Percentiles rank a stretch among this genome's conserved stretches.
These are phyloP conservation scores for Eurystomus glaucurus DNA, from an alignment of 2,797 vertebrate genomes.

Conservation along the genomic window DNA sequence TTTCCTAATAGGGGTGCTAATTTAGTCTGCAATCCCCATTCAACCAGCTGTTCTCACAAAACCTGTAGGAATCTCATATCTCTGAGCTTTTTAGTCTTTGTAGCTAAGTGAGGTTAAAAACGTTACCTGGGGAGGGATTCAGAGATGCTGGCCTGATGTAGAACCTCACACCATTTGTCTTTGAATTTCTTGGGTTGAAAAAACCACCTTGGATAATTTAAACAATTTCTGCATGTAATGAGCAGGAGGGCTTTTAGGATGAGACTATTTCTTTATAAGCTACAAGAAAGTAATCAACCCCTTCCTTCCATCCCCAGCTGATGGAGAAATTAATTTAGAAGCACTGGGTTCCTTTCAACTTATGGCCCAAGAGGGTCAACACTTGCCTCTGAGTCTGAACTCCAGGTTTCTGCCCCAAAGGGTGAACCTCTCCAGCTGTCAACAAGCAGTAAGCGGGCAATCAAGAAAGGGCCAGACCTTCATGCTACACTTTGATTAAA, in stretches of 20 bases:
- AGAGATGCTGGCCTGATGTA: background rate
- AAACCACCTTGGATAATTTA: background rate
- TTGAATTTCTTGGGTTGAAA: background rate
- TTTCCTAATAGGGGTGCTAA: background rate
- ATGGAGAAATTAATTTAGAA: background rate
- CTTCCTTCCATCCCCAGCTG: background rate
- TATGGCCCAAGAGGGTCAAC: background rate
- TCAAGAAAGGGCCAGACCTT: constrained; percentile 23
- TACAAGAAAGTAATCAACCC: background rate
- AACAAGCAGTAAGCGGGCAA: background rate
- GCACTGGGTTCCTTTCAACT: background rate
- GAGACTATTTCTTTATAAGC: background rate
- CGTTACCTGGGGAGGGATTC: background rate
- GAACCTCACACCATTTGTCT: background rate
- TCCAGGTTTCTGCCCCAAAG: constrained; percentile 2
- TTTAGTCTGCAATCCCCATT: background rate
- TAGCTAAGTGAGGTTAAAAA: background rate
- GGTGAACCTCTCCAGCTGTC: constrained; percentile 2
- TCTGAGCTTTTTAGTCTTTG: background rate
- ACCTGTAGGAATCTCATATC: background rate
- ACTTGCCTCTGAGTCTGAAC: background rate
- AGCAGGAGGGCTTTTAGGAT: background rate
- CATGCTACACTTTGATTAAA: constrained; percentile 33
- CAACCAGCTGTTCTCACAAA: background rate
- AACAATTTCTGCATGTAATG: background rate